A percentile compares a stretch with the other conserved stretches of the same genome.
phyloP scores from a whole-genome alignment of 2,113 vertebrate genomes.

The Hystrix brachyura region DNA sequence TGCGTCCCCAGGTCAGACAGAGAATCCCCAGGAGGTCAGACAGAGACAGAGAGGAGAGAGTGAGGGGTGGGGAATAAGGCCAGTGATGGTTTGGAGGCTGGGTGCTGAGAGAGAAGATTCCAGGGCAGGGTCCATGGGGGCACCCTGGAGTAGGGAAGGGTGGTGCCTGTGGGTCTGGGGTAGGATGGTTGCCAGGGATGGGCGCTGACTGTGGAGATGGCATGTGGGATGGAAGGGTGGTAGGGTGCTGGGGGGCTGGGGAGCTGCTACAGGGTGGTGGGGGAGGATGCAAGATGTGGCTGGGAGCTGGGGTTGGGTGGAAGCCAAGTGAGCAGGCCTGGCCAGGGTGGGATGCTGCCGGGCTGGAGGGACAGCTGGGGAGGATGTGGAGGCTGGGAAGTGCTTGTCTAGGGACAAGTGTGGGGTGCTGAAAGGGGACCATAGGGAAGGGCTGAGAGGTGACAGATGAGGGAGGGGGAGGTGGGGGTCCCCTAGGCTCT shows the following conservation, averaged over 20 bases:
- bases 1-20: neutral
- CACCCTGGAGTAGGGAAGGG: neutral
- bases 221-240: neutral
- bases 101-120: neutral
- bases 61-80: neutral
- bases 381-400: neutral
- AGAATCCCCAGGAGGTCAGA: neutral
- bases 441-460: conserved; percentile 64
- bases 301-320: neutral
- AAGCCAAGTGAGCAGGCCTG: neutral
- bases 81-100: neutral
- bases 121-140: neutral
- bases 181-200: neutral
- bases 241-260: neutral
- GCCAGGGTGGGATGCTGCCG: neutral
- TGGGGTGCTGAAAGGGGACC: conserved; percentile 53
- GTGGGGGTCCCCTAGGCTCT: conserved; percentile 81
- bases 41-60: conserved; percentile 11
- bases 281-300: neutral
- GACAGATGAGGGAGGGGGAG: conserved; percentile 66
- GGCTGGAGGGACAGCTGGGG: neutral
- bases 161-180: neutral
- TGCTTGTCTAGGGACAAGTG: neutral
- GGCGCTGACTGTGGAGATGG: neutral
- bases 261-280: neutral